phyloP scores from a whole-genome alignment of 2,888 invertebrate species.

The Brachyptera risi region DNA sequence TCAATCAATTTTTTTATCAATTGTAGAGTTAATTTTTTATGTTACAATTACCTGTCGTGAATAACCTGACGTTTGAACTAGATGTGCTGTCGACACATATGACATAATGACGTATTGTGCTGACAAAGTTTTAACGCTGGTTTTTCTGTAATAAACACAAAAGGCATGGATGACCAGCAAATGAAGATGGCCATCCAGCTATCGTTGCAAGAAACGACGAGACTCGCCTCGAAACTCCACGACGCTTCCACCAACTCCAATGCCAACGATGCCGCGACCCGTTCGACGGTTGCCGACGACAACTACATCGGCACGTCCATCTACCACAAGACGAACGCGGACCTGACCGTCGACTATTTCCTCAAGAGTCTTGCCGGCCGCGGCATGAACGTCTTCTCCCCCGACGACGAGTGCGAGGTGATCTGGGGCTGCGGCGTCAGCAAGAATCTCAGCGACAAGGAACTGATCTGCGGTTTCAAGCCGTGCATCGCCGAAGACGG shows the following conservation, averaged over 20 bases:
- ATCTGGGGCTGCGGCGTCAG: conserved; percentile 29
- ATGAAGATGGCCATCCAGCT: conserved; percentile 52
- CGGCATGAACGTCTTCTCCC: conserved; percentile 40
- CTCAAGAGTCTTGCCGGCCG: conserved; percentile 42
- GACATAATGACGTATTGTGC: no score
- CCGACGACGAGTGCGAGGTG: conserved; percentile 39
- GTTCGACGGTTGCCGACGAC: not conserved
- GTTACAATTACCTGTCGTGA: no score
- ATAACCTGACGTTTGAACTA: no score
- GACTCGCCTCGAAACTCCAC: conserved; percentile 34
- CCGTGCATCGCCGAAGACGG: conserved; percentile 45
- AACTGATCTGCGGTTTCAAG: conserved; percentile 39
- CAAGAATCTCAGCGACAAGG: conserved; percentile 37
- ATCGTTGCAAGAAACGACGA: conserved; percentile 48
- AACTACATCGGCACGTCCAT: not conserved
- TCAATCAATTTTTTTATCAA: no score
- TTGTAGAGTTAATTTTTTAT: no score
- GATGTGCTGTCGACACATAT: no score
- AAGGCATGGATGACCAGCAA: conserved; percentile 46
- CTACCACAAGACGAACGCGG: conserved; percentile 47
- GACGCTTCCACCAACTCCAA: conserved; percentile 28
- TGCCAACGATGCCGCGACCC: conserved; percentile 29
- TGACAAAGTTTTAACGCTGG: no score
- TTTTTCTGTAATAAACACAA: no score
- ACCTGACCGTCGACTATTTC: conserved; percentile 52